Conservation (phyloP, 2,888 invertebrate genomes). For the Muschampia plurimacula region DNA sequence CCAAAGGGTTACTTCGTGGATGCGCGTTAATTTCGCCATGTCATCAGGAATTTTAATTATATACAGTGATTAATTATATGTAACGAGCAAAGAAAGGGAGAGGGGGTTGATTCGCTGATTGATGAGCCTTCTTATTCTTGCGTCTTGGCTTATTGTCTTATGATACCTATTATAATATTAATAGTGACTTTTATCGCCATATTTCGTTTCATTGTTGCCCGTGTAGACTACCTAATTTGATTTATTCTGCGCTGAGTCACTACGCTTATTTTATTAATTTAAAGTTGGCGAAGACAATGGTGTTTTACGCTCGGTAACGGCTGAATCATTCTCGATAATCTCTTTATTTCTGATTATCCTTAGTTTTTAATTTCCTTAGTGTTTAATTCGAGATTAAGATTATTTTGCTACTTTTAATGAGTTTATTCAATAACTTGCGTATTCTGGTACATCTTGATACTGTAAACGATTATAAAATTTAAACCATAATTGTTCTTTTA, state of each 20-base stretch:
- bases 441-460: too few species aligned
- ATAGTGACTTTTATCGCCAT: slow-evolving; percentile 79
- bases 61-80: slow-evolving; percentile 82
- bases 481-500: too few species aligned
- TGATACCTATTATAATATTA: slow-evolving; percentile 52
- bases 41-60: slow-evolving; percentile 84
- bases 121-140: slow-evolving; percentile 74
- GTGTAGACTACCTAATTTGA: slow-evolving; percentile 74
- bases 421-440: too few species aligned
- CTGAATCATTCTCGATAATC: slow-evolving; percentile 63
- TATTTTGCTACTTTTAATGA: background rate
- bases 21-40: slow-evolving; percentile 70
- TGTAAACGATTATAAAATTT: too few species aligned
- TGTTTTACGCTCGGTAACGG: slow-evolving; percentile 55
- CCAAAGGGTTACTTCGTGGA: slow-evolving; percentile 53
- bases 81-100: slow-evolving; percentile 69
- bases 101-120: slow-evolving; percentile 70
- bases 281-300: slow-evolving; percentile 69
- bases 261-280: slow-evolving; percentile 70
- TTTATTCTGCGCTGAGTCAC: slow-evolving; percentile 77
- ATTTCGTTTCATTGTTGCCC: slow-evolving; percentile 75
- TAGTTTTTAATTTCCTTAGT: slow-evolving; percentile 20
- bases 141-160: slow-evolving; percentile 74
- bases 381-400: slow-evolving; percentile 10
- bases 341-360: slow-evolving; percentile 31